Evolutionary conservation across 2,113 vertebrate species (phyloP), one percentile per base, ranked within the genome.

Genomic region (Sciurus niger): DNA sequence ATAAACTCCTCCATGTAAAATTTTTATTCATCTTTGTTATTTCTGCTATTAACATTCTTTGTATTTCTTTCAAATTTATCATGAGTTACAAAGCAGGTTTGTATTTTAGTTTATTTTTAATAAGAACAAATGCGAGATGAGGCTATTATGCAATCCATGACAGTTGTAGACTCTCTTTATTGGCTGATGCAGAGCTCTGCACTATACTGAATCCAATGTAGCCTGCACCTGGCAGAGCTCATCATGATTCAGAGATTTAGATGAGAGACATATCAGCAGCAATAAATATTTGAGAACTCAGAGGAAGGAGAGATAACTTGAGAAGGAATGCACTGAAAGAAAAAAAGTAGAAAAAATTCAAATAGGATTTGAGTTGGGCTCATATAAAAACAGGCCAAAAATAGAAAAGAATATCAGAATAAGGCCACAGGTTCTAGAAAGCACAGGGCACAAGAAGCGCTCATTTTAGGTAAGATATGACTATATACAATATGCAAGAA

Each of bases 121-220:
- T 63, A 25, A 25, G 60, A 63, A 63, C 28, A 87, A 73, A n/a
- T 58, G 22, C 10, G 22, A 70, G 18, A 8, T 9, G 1, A 28
- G 8, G 7, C 7, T 8, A 1, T 6, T 14, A 12, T 24, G 30
- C 18, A 40, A 7, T 55, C 6, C 5, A 2, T 5, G 6, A 3
- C 11, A 32, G 51, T 4, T 18, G 2, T 1, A 34, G 24, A 14
- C 8, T 40, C 65, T 4, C 0, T 16, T 13, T 1, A 6, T 1
- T n/a, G 25, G 4, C 67, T 68, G n/a, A 18, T 12, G 7, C 10
- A 32, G 14, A 60, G 20, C 2, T 8, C 12, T 13, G 51, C 25
- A 65, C 2, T n/a, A 3, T 16, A n/a, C 13, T 14, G 20, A 8
- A 4, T 8, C 37, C 8, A 28, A 9, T 5, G 1, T 5, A 17